Percentiles rank a stretch among this genome's conserved stretches.
Conservation (phyloP, 1,140 invertebrate species). For the Drepana arcuata region DNA sequence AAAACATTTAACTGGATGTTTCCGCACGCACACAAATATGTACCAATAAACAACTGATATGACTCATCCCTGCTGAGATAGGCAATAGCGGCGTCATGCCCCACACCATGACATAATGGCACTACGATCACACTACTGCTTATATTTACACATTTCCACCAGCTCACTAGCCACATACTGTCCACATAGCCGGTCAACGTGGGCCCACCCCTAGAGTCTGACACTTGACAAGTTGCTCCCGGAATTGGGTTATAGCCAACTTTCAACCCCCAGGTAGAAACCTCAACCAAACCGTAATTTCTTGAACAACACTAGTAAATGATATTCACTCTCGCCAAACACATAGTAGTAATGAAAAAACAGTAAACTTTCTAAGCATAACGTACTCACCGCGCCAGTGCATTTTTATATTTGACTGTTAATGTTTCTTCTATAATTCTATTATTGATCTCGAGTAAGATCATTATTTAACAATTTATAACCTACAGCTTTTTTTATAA, state of each 20-base stretch:
- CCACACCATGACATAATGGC: constrained; percentile 26
- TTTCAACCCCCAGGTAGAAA: constrained; percentile 11
- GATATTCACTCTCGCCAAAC: constrained; percentile 34
- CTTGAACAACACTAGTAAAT: constrained; percentile 9
- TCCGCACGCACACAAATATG: constrained; percentile 43
- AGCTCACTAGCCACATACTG: too few relatives aligned
- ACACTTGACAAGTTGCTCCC: constrained; percentile 57
- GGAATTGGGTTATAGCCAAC: constrained; percentile 42
- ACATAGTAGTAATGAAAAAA: constrained; percentile 41
- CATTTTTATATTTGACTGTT: constrained; percentile 95
- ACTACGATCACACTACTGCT: constrained; percentile 17
- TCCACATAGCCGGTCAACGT: constrained; percentile 63
- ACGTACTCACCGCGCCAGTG: constrained; percentile 90
- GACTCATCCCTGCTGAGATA: constrained; percentile 59
- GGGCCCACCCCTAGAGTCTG: constrained; percentile 63
- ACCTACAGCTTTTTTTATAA: constrained; percentile 69
- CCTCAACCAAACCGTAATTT: constrained; percentile 3
- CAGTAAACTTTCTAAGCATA: constrained; percentile 64
- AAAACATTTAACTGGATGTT: constrained; percentile 57
- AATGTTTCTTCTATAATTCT: constrained; percentile 97
- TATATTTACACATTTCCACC: constrained; percentile 6
- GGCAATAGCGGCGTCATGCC: constrained; percentile 44
- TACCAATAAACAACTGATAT: constrained; percentile 46
- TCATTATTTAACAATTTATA: constrained; percentile 84
- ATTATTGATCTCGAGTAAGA: constrained; percentile 99